Conservation (phyloP, 1,140 invertebrate species). For the Penaeus indicus region DNA sequence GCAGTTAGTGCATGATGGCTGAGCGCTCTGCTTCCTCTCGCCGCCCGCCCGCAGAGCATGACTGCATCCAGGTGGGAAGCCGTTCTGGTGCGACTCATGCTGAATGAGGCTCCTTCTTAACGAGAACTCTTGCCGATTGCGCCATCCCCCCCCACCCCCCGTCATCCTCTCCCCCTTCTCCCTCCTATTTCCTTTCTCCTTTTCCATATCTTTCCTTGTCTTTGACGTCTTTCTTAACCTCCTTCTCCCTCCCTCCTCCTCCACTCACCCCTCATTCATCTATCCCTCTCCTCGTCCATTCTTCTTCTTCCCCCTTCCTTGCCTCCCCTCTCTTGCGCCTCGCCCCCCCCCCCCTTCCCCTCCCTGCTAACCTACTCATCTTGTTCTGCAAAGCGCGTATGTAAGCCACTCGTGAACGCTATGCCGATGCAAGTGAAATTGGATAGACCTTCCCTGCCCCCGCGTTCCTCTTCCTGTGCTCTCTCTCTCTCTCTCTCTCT, state of each 20-base stretch:
- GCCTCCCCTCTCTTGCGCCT: neutral
- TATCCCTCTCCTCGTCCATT: neutral
- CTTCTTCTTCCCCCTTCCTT: neutral
- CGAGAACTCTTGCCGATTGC: neutral
- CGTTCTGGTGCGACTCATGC: too few species aligned
- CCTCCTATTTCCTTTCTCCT: neutral
- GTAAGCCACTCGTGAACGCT: too few species aligned
- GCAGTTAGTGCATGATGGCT: too few species aligned
- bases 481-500: neutral
- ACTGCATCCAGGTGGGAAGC: too few species aligned
- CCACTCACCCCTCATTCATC: neutral
- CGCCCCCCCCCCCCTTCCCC: neutral
- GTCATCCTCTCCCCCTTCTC: neutral
- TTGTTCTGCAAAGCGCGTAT: neutral
- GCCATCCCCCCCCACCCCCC: neutral
- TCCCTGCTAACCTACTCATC: neutral
- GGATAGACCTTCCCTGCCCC: neutral
- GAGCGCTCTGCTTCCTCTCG: too few species aligned
- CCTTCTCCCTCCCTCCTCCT: neutral
- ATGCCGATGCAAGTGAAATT: too few species aligned
- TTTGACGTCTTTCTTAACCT: neutral
- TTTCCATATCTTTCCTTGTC: neutral
- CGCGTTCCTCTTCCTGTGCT: neutral
- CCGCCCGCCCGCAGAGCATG: too few species aligned
- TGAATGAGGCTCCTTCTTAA: too few species aligned